Conservation (phyloP, 1,140 invertebrate genomes). For the Phenacoccus solenopsis region DNA sequence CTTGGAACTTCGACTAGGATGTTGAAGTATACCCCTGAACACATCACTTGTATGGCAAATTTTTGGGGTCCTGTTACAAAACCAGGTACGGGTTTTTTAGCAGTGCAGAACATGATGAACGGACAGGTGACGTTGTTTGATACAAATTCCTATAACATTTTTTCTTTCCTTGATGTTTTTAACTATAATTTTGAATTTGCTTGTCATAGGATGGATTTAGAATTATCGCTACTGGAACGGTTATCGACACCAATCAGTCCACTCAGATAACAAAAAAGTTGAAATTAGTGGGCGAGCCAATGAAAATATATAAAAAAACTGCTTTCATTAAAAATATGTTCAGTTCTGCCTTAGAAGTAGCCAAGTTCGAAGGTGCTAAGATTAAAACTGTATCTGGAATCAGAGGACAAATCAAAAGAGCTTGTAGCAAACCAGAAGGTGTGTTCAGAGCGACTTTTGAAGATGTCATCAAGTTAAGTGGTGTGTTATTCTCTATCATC, state of each 20-base stretch:
- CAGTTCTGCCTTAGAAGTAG: constrained; percentile 79
- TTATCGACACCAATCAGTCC: constrained; percentile 88
- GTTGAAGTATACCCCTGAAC: constrained; percentile 95
- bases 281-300: constrained; percentile 82
- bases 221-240: constrained; percentile 89
- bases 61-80: constrained; percentile 97
- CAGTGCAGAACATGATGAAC: constrained; percentile 62
- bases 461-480: constrained; percentile 85
- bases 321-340: constrained; percentile 99
- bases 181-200: constrained; percentile 16
- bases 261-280: constrained; percentile 92
- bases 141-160: background rate
- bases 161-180: background rate
- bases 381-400: constrained; percentile 95
- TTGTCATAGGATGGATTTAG: constrained; percentile 62
- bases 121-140: constrained; percentile 37
- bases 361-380: constrained; percentile 92
- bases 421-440: constrained; percentile 68
- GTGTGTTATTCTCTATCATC: constrained; percentile 34
- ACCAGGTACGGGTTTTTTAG: constrained; percentile 86
- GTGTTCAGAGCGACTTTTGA: constrained; percentile 94
- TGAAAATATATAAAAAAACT: constrained; percentile 94
- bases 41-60: constrained; percentile 87
- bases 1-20: no score
- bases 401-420: constrained; percentile 94